Evolutionary conservation across 2,888 invertebrate species (phyloP).

Genomic region (Meteorus cinctellus): DNA sequence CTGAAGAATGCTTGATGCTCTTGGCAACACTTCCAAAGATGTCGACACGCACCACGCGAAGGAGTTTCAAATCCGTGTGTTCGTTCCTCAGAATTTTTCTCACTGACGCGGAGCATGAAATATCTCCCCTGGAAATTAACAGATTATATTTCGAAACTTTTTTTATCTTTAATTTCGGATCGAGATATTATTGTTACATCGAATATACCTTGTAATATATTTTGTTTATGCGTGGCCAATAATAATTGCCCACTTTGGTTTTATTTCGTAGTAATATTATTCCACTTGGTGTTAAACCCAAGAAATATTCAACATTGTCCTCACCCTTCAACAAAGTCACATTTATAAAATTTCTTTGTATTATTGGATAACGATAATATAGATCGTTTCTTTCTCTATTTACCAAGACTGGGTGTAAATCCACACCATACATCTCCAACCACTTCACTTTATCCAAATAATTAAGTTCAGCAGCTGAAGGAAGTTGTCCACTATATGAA

Average conservation of each 20-base stretch:
- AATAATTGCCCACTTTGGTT: slow-evolving; percentile 97
- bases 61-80: slow-evolving; percentile 98
- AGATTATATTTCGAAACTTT: neutral
- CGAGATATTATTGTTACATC: neutral
- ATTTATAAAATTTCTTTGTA: slow-evolving; percentile 8
- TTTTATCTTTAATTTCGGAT: neutral
- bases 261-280: slow-evolving; percentile 95
- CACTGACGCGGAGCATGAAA: slow-evolving; percentile 96
- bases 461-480: slow-evolving; percentile 93
- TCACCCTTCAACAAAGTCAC: slow-evolving; percentile 82
- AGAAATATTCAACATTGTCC: slow-evolving; percentile 96
- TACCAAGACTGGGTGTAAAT: slow-evolving; percentile 96
- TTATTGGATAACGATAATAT: neutral
- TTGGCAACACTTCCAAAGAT: slow-evolving; percentile 96
- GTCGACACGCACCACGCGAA: slow-evolving; percentile 93
- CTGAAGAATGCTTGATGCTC: slow-evolving; percentile 97
- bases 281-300: slow-evolving; percentile 96
- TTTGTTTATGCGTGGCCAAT: slow-evolving; percentile 98
- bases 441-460: slow-evolving; percentile 98
- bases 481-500: slow-evolving; percentile 84
- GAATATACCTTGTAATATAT: slow-evolving; percentile 87
- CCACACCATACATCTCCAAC: slow-evolving; percentile 99
- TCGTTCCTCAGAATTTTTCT: slow-evolving; percentile 96
- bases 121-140: slow-evolving; percentile 82
- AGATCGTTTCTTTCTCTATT: slow-evolving; percentile 70